Evolutionary conservation across 2,797 vertebrate species (phyloP).

Genomic region (Hyperoplus lanceolatus): DNA sequence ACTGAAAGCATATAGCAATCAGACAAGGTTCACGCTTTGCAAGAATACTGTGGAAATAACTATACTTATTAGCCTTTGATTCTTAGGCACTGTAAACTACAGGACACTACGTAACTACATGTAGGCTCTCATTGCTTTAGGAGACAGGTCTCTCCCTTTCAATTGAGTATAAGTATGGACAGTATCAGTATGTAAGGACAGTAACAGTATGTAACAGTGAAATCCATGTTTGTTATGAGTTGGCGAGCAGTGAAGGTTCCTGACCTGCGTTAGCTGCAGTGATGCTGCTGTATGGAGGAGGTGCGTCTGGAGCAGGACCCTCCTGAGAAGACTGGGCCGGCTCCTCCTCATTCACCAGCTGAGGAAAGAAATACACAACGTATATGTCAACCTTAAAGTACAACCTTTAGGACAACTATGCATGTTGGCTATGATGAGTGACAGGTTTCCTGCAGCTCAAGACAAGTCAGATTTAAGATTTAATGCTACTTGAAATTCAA

Average conservation of each 20-base stretch:
- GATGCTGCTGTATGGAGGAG: conserved; percentile 96
- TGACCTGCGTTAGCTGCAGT: conserved; percentile 90
- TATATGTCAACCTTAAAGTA: background rate
- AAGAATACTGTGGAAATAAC: background rate
- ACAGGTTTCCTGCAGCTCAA: too few species aligned
- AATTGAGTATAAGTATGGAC: background rate
- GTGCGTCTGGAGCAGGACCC: conserved; percentile 85
- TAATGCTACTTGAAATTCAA: too few species aligned
- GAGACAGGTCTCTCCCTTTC: background rate
- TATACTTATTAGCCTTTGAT: background rate
- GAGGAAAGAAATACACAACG: conserved; percentile 48
- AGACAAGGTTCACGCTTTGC: background rate
- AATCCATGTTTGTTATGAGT: background rate
- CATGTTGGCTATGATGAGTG: background rate
- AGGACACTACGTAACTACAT: background rate
- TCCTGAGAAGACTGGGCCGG: conserved; percentile 82
- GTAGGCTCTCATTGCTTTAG: background rate
- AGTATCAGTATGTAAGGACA: too few species aligned
- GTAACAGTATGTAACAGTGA: too few species aligned
- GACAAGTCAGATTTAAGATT: too few species aligned
- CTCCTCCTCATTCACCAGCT: conserved; percentile 97
- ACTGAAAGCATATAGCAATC: background rate
- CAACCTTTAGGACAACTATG: background rate
- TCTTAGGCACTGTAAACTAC: too few species aligned
- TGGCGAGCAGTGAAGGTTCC: conserved; percentile 8